Base-by-base conservation (phyloP, 2,797 vertebrate genomes). In the Vireo griseus region DNA sequence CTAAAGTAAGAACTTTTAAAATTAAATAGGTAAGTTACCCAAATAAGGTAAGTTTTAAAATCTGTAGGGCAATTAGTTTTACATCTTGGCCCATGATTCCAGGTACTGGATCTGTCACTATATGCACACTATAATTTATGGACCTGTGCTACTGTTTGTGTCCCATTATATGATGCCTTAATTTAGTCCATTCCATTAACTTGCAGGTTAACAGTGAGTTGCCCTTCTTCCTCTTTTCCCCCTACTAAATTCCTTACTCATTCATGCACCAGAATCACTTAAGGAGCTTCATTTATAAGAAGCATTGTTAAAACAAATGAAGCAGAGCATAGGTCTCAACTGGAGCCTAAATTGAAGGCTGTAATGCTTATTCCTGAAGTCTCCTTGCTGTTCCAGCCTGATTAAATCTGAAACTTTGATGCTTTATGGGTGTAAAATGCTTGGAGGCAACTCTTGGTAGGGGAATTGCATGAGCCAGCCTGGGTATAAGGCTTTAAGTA, bases 331-430 rank as follows among this genome's bases (percentile, higher is more conserved):
- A 83, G 93, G 90, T 68, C 75, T 94, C 65, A 87, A 87, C 93
- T 81, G 75, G 76, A 90, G 62, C 92, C 94, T 94, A 75, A 45
- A 92, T 37, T 69, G 96, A 97, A 96, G 89, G 59, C 93, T 92
- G 68, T 71, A 92, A 94, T 97, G 97, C 95, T 90, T 97, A 97
- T 96, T 97, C 95, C 91, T 96, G 42, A 95, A 93, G 92, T 97
- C 90, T 96, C 92, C 92, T 97, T 95, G 91, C 95, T 87, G 82
- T 94, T 96, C 97, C 89, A 96, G 91, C 90, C 84, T 59, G 71
- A 97, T 97, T 97, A 96, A 96, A 82, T 98, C 97, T 97, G 96
- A 96, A 97, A 97, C 87, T 89, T 96, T 76, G 85, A 61, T 90
- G 79, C 97, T 96, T 97, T 97, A 97, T 96, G 96, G 90, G 92